Conservation (phyloP, 1,140 invertebrate genomes). For the Zelostemma sp. region DNA sequence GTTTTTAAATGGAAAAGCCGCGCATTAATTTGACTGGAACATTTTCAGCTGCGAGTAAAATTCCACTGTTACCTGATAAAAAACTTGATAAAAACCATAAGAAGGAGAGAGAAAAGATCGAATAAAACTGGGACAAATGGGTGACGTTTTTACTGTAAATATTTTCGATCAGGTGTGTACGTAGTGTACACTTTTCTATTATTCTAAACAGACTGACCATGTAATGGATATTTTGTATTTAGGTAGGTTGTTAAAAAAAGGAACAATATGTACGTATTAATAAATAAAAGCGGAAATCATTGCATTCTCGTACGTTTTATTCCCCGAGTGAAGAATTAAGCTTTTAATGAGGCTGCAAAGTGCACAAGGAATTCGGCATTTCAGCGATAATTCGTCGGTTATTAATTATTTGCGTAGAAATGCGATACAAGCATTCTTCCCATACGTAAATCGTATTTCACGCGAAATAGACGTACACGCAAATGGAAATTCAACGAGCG, state of each 20-base stretch:
- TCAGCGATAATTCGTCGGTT: no score
- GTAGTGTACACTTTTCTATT: slow-evolving; percentile 39
- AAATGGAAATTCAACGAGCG: no score
- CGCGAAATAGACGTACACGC: no score
- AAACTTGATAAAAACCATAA: slow-evolving; percentile 24
- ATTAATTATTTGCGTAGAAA: no score
- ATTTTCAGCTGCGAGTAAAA: slow-evolving; percentile 17
- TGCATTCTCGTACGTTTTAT: no score
- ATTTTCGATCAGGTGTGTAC: slow-evolving; percentile 47
- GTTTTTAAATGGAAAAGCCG: no score
- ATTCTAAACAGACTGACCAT: slow-evolving; percentile 64
- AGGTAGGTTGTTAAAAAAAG: slow-evolving; percentile 52
- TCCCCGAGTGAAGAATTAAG: no score
- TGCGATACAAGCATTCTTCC: no score
- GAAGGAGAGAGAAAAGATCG: slow-evolving; percentile 3
- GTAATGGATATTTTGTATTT: slow-evolving; percentile 59
- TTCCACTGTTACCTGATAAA: slow-evolving; percentile 46
- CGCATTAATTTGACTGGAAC: no score
- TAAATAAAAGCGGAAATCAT: slow-evolving; percentile 43
- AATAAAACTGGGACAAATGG: slow-evolving; percentile 19
- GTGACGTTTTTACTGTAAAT: slow-evolving; percentile 42
- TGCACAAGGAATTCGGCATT: no score
- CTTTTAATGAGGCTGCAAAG: no score
- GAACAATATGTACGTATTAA: slow-evolving; percentile 52
- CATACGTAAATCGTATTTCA: no score